Evolutionary conservation across 2,113 vertebrate species (phyloP), one percentile per base, ranked within the genome.

Genomic region (Hippoglossus stenolepis): DNA sequence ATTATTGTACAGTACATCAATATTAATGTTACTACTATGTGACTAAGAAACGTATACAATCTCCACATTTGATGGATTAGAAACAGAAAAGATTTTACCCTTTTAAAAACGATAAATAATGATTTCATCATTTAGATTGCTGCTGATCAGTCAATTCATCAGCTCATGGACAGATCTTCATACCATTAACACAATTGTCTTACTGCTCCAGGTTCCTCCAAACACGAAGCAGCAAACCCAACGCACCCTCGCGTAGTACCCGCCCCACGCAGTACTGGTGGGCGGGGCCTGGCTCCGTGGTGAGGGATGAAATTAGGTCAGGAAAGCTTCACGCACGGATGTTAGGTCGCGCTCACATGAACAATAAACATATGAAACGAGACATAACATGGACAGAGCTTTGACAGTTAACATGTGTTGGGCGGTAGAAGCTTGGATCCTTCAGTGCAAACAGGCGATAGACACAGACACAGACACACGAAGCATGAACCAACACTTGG

Each of bases 281-380:
- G 72, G 64, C 72, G 1, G 75, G 15, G 54, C 28, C 51, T 87
- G 61, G 14, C 63, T 64, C 78, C 74, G 54, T 65, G 65, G 45
- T 82, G 72, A 49, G 72, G 58, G 59, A 77, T 63, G 73, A 81
- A 90, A 88, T 28, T 35, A 89, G 89, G 87, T 92, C 83, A 86
- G 67, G 23, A 40, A 73, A 70, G 67, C 43, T 8, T 58, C 14
- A 13, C 13, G 20, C 3, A 15, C 26, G 28, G 31, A 31, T 7
- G 6, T 6, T 7, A 67, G 69, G 77, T 71, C 0, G 17, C 20
- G 38, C 31, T 20, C 43, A 15, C 21, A 15, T 43, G 40, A 13
- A 43, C 12, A 43, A 40, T 12, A 9, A 12, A 11, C 38, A 40
- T 40, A 9, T 40, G 38, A 40, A 12, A 40, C 38, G 31, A 31